phyloP scores from a whole-genome alignment of 2,113 vertebrate species.

The Limnothrissa miodon region DNA sequence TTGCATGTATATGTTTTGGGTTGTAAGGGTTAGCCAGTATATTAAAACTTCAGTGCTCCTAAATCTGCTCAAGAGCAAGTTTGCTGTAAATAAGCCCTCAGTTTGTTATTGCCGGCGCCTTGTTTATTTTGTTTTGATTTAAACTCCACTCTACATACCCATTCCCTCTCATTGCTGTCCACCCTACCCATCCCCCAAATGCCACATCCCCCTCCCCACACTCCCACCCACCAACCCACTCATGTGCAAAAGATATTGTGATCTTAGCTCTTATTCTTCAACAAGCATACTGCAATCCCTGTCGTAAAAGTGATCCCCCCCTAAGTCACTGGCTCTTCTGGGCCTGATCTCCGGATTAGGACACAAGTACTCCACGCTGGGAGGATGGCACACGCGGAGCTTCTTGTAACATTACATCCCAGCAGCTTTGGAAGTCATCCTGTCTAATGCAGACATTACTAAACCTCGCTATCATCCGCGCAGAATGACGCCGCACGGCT shows the following conservation, averaged over 20 bases:
- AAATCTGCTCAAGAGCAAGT: constrained; percentile 15
- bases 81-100: neutral
- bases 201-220: neutral
- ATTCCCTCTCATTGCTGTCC: neutral
- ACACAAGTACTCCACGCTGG: constrained; percentile 45
- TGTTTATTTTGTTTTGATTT: constrained; percentile 17
- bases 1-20: constrained; percentile 6
- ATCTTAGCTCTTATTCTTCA: constrained; percentile 48
- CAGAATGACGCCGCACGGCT: constrained; percentile 68
- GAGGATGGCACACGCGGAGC: constrained; percentile 54
- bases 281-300: constrained; percentile 44
- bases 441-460: constrained; percentile 73
- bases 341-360: constrained; percentile 68
- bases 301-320: constrained; percentile 59
- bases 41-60: constrained; percentile 11
- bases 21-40: neutral
- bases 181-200: too few species aligned
- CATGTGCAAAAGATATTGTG: constrained; percentile 36
- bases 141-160: neutral
- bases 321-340: constrained; percentile 63
- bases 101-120: neutral
- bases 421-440: constrained; percentile 70
- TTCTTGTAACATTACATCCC: constrained; percentile 63
- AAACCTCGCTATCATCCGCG: constrained; percentile 71
- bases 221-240: too few species aligned